phyloP scores from a whole-genome alignment of 2,888 invertebrate species.

The Terebella lapidaria region DNA sequence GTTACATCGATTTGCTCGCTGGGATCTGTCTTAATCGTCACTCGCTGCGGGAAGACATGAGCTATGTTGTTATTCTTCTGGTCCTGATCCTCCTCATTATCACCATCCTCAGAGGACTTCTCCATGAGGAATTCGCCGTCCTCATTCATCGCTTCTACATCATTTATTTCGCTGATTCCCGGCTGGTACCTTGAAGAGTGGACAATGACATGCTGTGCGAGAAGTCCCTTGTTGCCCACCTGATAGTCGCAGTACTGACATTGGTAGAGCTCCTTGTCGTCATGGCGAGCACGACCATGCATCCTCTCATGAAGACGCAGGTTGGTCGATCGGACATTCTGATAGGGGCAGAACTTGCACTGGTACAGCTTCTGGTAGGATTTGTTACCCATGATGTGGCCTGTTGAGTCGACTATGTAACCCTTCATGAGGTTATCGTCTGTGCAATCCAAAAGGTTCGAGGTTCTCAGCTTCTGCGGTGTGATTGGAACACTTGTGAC shows the following conservation, averaged over 20 bases:
- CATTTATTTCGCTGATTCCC: slow-evolving; percentile 26
- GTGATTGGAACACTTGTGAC: slow-evolving; percentile 37
- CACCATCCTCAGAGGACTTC: not conserved
- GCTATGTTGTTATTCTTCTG: not conserved
- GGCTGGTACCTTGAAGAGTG: slow-evolving; percentile 55
- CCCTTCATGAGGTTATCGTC: slow-evolving; percentile 25
- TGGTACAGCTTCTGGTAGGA: slow-evolving; percentile 77
- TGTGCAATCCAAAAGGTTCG: slow-evolving; percentile 22
- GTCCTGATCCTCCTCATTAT: not conserved
- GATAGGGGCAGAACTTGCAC: slow-evolving; percentile 78
- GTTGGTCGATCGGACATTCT: slow-evolving; percentile 73
- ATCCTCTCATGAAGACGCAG: slow-evolving; percentile 79
- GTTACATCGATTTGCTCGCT: slow-evolving; percentile 1
- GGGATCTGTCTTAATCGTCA: not conserved
- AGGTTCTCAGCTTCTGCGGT: slow-evolving; percentile 28
- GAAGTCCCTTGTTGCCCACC: slow-evolving; percentile 67
- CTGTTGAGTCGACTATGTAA: slow-evolving; percentile 26
- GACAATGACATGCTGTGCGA: slow-evolving; percentile 64
- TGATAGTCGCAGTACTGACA: slow-evolving; percentile 77
- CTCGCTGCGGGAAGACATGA: not conserved
- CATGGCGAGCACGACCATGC: slow-evolving; percentile 58
- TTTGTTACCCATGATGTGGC: slow-evolving; percentile 63
- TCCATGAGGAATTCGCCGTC: slow-evolving; percentile 1
- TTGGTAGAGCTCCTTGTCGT: slow-evolving; percentile 52
- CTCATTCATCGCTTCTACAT: slow-evolving; percentile 40